Evolutionary conservation across 2,113 vertebrate genomes (phyloP).

Genomic region (Cygnus buccinator): DNA sequence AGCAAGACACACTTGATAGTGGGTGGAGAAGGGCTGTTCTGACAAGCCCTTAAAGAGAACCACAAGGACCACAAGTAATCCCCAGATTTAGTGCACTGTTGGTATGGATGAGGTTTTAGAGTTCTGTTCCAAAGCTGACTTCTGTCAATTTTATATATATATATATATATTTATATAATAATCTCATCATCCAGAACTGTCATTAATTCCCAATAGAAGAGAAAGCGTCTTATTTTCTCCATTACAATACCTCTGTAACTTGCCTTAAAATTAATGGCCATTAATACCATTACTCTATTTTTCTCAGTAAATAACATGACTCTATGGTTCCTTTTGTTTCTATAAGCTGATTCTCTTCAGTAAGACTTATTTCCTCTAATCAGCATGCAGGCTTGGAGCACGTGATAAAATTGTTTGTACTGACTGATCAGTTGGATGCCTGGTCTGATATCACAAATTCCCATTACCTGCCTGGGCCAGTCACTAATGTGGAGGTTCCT

Average conservation of each 20-base stretch:
- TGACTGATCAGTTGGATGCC: not conserved
- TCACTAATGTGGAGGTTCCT: not conserved
- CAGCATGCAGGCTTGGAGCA: not conserved
- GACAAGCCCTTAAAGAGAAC: not conserved
- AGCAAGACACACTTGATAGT: fast-evolving
- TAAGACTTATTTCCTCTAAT: not conserved
- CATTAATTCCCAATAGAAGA: not conserved
- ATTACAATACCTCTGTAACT: not conserved
- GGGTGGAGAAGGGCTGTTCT: not conserved
- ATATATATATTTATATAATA: not conserved
- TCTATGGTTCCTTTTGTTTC: not conserved
- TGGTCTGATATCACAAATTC: not conserved
- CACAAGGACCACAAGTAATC: not conserved
- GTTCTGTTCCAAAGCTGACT: not conserved
- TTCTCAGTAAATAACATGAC: not conserved
- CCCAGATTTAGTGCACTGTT: not conserved
- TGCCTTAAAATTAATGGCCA: not conserved
- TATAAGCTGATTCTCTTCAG: not conserved
- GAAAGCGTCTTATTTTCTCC: not conserved
- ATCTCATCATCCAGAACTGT: not conserved
- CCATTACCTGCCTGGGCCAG: not conserved
- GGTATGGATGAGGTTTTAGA: not conserved
- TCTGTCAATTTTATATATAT: not conserved
- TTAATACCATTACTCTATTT: not conserved
- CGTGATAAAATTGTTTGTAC: not conserved